phyloP scores from a whole-genome alignment of 2,113 vertebrate genomes.

The Chauna torquata region DNA sequence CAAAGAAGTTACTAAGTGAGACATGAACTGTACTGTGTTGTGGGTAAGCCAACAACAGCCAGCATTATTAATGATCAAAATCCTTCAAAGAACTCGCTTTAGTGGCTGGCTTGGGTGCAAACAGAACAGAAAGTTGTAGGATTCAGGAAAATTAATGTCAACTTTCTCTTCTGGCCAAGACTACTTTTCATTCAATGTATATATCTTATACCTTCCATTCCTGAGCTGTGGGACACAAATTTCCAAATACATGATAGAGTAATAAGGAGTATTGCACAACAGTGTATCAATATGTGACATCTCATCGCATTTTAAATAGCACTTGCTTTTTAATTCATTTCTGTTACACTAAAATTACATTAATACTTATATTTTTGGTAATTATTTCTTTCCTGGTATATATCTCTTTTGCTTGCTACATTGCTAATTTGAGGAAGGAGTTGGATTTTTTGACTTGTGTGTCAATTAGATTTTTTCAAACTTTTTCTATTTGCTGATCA shows the following conservation, averaged over 20 bases:
- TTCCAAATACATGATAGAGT: not conserved
- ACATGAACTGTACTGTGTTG: not conserved
- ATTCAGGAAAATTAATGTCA: not conserved
- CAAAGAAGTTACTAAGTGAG: not conserved
- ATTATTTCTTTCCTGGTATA: fast-evolving
- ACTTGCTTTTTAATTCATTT: not conserved
- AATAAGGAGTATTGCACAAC: not conserved
- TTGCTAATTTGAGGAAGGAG: not conserved
- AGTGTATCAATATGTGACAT: fast-evolving
- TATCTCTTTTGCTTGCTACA: not conserved
- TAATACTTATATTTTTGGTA: not conserved
- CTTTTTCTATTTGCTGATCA: not conserved
- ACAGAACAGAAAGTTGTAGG: not conserved
- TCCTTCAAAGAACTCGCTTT: not conserved
- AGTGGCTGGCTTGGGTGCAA: not conserved
- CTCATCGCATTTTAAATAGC: not conserved
- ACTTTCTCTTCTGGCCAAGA: not conserved
- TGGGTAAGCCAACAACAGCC: not conserved
- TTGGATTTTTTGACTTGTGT: not conserved
- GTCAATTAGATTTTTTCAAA: not conserved
- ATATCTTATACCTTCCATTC: not conserved
- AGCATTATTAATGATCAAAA: not conserved
- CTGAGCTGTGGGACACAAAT: not conserved
- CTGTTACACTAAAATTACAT: not conserved
- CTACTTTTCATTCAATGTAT: not conserved